Base-by-base conservation (phyloP, 2,888 invertebrate species). In the Trachelus troglodyta region DNA sequence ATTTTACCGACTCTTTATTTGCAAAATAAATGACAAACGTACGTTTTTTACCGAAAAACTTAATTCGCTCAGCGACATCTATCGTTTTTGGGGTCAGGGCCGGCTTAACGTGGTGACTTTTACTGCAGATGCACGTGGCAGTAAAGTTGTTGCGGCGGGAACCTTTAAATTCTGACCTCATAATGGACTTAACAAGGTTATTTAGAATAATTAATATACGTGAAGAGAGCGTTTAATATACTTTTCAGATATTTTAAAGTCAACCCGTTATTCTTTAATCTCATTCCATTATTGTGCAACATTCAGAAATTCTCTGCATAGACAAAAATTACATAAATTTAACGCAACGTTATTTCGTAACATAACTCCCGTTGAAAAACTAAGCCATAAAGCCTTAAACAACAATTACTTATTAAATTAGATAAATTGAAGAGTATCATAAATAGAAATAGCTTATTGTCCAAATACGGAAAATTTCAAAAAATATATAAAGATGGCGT, bases 1-100 rank as follows among this genome's bases (percentile, higher is more conserved):
- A 79, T 83, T 82, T 74, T 83, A 31, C 31, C 37, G 3, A 0
- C 0, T 0, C 9, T 77, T 6, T 37, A 76, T 75, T 77, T 11
- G 85, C 69, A 84, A 88, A 88, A 82, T 80, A 83, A 86, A 79
- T 37, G 11, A n/a, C 11, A 15, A 31, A 75, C 80, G 15, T 15
- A n/a, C 6, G 11, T 34, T 34, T 78, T 75, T 75, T 75, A 56
- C 23, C 4, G 12, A 9, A 3, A 73, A 80, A 79, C 11, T 69
- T 3, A 35, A 81, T 79, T 81, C 79, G 74, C n/a, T 30, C 83
- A 77, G 83, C 83, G 84, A 81, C 84, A 81, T 81, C 83, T 82
- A 78, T 74, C 74, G 76, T 56, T 69, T 30, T 34, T 11, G 15
- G 40, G 34, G 31, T 56, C 82, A 82, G 82, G 77, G 34, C n/a